phyloP scores from a whole-genome alignment of 2,113 vertebrate species.

The Camelus dromedarius region DNA sequence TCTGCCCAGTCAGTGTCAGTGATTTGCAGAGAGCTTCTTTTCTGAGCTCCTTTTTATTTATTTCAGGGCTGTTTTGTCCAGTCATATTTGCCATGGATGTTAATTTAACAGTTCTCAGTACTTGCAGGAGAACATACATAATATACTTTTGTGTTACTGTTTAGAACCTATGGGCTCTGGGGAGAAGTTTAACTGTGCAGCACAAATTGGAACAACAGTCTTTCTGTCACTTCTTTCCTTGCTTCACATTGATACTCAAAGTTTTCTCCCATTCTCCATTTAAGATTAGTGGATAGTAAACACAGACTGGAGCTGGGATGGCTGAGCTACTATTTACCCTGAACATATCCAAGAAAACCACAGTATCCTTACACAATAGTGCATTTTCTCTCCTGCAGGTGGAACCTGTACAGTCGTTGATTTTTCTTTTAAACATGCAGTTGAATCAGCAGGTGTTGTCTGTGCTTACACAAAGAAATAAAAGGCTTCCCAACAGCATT shows the following conservation, averaged over 20 bases:
- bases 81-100: background rate
- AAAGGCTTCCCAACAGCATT: background rate
- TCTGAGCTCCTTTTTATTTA: background rate
- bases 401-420: background rate
- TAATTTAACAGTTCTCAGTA: background rate
- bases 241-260: background rate
- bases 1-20: background rate
- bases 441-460: slow-evolving; percentile 34
- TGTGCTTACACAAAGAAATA: background rate
- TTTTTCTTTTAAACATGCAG: background rate
- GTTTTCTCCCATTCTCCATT: background rate
- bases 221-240: background rate
- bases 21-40: background rate
- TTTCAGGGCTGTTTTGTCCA: background rate
- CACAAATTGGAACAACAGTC: background rate
- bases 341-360: background rate
- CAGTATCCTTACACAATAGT: slow-evolving; percentile 7
- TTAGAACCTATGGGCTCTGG: background rate
- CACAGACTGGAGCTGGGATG: background rate
- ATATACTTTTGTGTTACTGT: background rate
- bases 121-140: background rate
- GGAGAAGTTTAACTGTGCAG: background rate
- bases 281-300: background rate
- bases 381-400: slow-evolving; percentile 26
- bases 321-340: background rate